phyloP scores from a whole-genome alignment of 2,888 invertebrate genomes.

The Phoronis australis region DNA sequence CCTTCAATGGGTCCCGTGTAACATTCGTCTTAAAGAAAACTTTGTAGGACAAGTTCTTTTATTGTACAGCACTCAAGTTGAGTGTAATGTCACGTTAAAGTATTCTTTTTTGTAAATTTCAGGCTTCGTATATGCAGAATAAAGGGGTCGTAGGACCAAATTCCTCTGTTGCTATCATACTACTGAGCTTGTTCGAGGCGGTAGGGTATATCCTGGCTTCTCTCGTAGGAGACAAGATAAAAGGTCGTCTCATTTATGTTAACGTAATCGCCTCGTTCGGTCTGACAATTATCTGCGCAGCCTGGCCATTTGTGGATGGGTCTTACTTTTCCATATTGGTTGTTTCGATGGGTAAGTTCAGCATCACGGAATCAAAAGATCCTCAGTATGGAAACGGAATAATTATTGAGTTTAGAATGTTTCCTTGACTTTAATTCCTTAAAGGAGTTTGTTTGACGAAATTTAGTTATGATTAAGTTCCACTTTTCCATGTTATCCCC shows the following conservation, averaged over 20 bases:
- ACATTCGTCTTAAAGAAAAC: too few species aligned
- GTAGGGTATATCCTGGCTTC: slow-evolving; percentile 26
- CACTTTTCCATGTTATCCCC: too few species aligned
- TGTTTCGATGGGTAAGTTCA: slow-evolving; percentile 21
- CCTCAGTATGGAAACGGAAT: too few species aligned
- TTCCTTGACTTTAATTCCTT: too few species aligned
- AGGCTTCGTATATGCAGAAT: slow-evolving; percentile 31
- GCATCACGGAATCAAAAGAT: too few species aligned
- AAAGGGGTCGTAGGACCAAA: slow-evolving; percentile 16
- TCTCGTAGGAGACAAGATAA: slow-evolving; percentile 28
- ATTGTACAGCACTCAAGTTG: too few species aligned
- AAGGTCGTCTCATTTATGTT: slow-evolving; percentile 23
- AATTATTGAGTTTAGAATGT: too few species aligned
- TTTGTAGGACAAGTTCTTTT: too few species aligned
- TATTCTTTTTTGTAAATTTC: slow-evolving; percentile 6
- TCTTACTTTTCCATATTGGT: slow-evolving; percentile 20
- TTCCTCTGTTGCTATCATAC: slow-evolving; percentile 22
- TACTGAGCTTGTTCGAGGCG: slow-evolving; percentile 29
- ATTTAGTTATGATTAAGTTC: too few species aligned
- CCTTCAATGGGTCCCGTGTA: too few species aligned
- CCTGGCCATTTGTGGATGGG: slow-evolving; percentile 28
- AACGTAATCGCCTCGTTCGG: slow-evolving; percentile 21
- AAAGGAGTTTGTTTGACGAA: too few species aligned
- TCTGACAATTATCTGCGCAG: slow-evolving; percentile 23
- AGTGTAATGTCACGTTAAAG: too few species aligned